Evolutionary conservation across 2,113 vertebrate genomes (phyloP), one percentile per base, ranked within the genome.

Genomic region (Pampusana beccarii): DNA sequence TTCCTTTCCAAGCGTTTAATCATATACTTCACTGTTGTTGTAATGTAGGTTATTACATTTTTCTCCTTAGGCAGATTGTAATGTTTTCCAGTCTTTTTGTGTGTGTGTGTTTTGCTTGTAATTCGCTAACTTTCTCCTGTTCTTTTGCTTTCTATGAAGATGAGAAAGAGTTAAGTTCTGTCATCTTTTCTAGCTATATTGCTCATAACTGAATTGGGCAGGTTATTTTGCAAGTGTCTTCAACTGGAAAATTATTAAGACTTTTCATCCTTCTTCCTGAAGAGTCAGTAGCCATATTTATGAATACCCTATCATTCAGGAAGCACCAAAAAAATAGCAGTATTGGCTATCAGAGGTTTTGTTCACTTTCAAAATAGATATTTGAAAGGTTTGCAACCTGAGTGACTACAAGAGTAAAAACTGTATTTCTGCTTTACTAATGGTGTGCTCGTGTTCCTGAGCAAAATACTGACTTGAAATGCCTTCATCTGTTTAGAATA

Each of bases 211-310:
- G 87, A 94, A 53, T 46, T 72, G 85, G 81, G 77, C 86, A 95
- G 80, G 70, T 91, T 92, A 89, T 97, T 95, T 95, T 95, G 78
- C 84, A 91, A 54, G 89, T 80, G 84, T 91, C 74, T 93, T 95
- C 91, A 94, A 62, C 84, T 92, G 91, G 95, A 94, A 97, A 96
- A 92, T 93, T 85, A 77, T 81, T 87, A 87, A 85, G 90, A 91
- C 70, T 89, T 89, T 56, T 78, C 61, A 61, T 87, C 44, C 66
- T 60, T 85, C 34, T 92, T 85, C 31, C 31, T 65, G 11, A 85
- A 85, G 77, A 95, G 21, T 88, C 61, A 86, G n/a, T 77, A 57
- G 18, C 48, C 38, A 2, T 85, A 40, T 87, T 95, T 93, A 79
- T 72, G 61, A 95, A 79, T 53, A 33, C 29, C 20, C 44, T 89